Evolutionary conservation across 2,797 vertebrate genomes (phyloP).

Genomic region (Propithecus perrieri): DNA sequence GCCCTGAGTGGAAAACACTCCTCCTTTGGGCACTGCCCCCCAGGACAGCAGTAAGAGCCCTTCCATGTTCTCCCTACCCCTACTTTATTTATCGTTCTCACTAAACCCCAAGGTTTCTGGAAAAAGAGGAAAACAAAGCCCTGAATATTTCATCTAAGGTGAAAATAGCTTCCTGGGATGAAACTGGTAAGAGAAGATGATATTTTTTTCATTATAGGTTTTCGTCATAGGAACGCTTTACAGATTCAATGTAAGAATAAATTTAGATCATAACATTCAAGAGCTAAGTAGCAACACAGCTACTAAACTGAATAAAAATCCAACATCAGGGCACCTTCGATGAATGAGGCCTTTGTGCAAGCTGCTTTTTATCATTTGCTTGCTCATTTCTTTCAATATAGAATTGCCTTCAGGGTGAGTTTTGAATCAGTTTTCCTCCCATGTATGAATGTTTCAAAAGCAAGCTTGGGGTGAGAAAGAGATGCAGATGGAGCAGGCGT

Average conservation of each 20-base stretch:
- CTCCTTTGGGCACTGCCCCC: accelerated
- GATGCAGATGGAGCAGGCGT: neutral
- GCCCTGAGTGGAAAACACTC: neutral
- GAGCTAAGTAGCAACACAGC: slow-evolving; percentile 46
- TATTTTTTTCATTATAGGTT: neutral
- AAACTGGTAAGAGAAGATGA: slow-evolving; percentile 43
- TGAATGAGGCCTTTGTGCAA: slow-evolving; percentile 34
- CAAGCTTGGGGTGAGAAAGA: neutral
- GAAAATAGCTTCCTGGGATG: slow-evolving; percentile 51
- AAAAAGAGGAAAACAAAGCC: slow-evolving; percentile 16
- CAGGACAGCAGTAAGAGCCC: neutral
- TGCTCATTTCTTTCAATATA: slow-evolving; percentile 21
- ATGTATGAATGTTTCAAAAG: neutral
- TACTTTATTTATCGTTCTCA: neutral
- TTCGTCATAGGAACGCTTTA: slow-evolving; percentile 26
- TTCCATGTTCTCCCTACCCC: neutral
- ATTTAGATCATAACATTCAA: slow-evolving; percentile 61
- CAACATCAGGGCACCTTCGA: neutral
- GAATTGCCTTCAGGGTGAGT: slow-evolving; percentile 5
- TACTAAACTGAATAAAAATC: slow-evolving; percentile 63
- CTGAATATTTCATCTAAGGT: slow-evolving; percentile 33
- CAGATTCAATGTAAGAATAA: slow-evolving; percentile 49
- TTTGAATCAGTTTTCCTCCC: slow-evolving; percentile 8
- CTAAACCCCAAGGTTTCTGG: neutral
- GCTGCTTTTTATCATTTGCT: neutral